Percentiles rank a stretch among this genome's conserved stretches.
Evolutionary conservation across 2,797 vertebrate species (phyloP).

Genomic region (Peromyscus attwateri): DNA sequence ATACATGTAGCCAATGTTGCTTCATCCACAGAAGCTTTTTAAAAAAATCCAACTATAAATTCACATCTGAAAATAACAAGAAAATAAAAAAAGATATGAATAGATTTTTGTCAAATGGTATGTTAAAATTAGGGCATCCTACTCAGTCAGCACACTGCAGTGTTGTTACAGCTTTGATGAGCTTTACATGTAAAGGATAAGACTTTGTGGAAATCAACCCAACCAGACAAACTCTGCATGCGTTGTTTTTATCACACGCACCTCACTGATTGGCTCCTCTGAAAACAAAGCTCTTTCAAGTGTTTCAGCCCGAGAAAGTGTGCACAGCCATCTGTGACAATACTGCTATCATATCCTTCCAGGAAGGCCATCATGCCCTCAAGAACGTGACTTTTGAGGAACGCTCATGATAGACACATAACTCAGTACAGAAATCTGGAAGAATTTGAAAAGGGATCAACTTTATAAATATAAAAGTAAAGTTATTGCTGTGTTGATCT

Average conservation of each 20-base stretch:
- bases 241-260: not conserved
- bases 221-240: not conserved
- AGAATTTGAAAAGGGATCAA: conserved; percentile 46
- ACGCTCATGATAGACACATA: not conserved
- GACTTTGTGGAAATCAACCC: conserved; percentile 23
- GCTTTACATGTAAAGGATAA: not conserved
- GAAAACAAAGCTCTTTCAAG: conserved; percentile 34
- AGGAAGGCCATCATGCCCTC: not conserved
- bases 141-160: not conserved
- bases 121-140: conserved; percentile 25
- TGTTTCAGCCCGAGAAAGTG: not conserved
- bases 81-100: conserved; percentile 9
- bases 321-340: not conserved
- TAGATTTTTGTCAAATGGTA: conserved; percentile 9
- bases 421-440: conserved; percentile 23
- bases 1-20: not conserved
- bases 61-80: conserved; percentile 27
- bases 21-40: not conserved
- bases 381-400: conserved; percentile 1
- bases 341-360: not conserved
- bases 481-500: conserved; percentile 58
- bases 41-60: not conserved
- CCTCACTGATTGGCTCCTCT: not conserved
- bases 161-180: not conserved
- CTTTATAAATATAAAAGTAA: conserved; percentile 16